Conservation (phyloP, 2,888 invertebrate genomes). For the Tribolium freemani region DNA sequence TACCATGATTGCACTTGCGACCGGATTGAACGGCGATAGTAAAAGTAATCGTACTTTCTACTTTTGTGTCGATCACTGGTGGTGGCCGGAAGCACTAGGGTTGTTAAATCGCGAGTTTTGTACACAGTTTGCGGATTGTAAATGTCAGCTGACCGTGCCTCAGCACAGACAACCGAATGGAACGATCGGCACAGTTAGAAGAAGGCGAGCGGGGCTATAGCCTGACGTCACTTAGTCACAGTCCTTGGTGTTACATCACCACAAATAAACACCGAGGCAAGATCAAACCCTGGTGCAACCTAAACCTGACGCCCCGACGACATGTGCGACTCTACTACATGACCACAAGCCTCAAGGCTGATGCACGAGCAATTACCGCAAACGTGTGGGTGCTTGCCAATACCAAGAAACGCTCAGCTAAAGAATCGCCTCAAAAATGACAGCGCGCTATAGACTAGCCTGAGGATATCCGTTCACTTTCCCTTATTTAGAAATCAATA, state of each 20-base stretch:
- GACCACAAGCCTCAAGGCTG: constrained; percentile 28
- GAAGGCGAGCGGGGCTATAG: constrained; percentile 46
- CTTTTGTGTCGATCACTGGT: constrained; percentile 13
- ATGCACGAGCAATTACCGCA: constrained; percentile 27
- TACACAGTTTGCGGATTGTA: constrained; percentile 12
- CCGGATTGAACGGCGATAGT: constrained; percentile 28
- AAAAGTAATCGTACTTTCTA: constrained; percentile 41
- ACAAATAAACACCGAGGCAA: constrained; percentile 7
- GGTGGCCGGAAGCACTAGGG: not conserved
- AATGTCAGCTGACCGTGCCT: constrained; percentile 52
- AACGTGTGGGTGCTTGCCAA: constrained; percentile 37
- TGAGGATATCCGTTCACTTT: constrained; percentile 65
- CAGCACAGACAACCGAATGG: constrained; percentile 48
- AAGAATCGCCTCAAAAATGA: constrained; percentile 36
- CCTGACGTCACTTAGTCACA: constrained; percentile 48
- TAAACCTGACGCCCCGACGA: not conserved
- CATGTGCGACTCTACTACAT: constrained; percentile 22
- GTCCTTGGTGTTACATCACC: constrained; percentile 47
- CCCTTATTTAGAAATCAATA: constrained; percentile 65
- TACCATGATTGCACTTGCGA: constrained; percentile 25
- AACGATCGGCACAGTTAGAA: constrained; percentile 49
- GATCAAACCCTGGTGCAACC: too few species aligned
- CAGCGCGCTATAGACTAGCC: constrained; percentile 50
- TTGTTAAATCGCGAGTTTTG: not conserved
- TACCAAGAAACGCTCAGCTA: constrained; percentile 32